A percentile compares a stretch with the other conserved stretches of the same genome.
Conservation (phyloP, 1,140 invertebrate species). For the Aphelenchoides fujianensis region DNA sequence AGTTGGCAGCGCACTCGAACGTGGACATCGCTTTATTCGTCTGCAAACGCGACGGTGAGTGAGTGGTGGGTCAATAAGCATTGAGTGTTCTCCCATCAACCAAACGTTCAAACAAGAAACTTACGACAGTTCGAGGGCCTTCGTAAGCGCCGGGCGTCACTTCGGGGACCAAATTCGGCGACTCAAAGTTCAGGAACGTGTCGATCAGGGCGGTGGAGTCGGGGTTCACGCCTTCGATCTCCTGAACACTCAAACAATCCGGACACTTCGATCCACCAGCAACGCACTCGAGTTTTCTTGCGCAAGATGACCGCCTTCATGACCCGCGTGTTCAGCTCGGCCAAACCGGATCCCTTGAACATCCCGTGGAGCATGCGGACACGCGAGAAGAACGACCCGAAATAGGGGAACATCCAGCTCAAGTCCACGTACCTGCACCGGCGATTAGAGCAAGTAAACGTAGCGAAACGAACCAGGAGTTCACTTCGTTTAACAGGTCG, state of each 20-base stretch:
- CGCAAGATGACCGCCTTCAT: neutral
- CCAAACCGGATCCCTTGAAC: neutral
- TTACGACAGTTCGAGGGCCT: neutral
- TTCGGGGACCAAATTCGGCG: neutral
- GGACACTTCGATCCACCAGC: too few species aligned
- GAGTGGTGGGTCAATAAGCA: too few species aligned
- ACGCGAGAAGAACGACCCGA: neutral
- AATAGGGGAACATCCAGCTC: neutral
- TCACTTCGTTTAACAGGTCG: neutral
- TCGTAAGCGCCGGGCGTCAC: neutral
- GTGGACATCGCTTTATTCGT: neutral
- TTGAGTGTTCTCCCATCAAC: too few species aligned
- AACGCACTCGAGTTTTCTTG: neutral
- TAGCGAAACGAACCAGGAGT: neutral
- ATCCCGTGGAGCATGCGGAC: neutral
- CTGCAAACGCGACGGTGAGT: neutral
- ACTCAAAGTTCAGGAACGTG: constrained; percentile 40
- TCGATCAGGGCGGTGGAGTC: constrained; percentile 51
- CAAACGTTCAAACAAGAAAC: neutral
- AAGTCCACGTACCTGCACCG: too few species aligned
- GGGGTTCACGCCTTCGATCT: neutral
- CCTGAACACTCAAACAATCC: too few species aligned
- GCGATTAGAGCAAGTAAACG: too few species aligned
- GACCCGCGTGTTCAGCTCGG: neutral
- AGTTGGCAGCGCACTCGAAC: neutral